Conservation (phyloP, 2,797 vertebrate species). For the Xiphophorus birchmanni region DNA sequence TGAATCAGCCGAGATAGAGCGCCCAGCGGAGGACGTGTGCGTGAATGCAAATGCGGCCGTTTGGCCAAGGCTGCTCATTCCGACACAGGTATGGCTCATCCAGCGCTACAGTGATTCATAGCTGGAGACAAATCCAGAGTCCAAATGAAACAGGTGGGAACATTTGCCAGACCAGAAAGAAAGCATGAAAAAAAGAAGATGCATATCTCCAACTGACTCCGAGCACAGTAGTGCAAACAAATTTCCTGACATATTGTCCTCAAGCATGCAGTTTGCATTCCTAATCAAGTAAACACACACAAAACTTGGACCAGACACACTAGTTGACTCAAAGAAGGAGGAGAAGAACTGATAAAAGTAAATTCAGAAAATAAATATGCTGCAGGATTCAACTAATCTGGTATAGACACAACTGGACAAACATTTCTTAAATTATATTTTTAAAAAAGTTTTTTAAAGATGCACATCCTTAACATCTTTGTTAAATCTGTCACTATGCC, state of each 20-base stretch:
- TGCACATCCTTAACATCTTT: neutral
- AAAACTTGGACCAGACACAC: neutral
- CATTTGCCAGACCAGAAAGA: constrained; percentile 3
- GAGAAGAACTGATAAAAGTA: neutral
- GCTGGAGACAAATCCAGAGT: constrained; percentile 19
- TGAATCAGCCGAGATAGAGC: constrained; percentile 64
- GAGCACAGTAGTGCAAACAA: neutral
- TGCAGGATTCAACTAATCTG: neutral
- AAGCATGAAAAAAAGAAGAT: constrained; percentile 2
- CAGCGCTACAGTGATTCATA: constrained; percentile 24
- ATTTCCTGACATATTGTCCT: neutral
- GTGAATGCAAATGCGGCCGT: constrained; percentile 72
- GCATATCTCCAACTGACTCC: neutral
- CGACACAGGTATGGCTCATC: constrained; percentile 47
- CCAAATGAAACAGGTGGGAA: constrained; percentile 26
- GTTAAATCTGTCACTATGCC: too few relatives aligned
- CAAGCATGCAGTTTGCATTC: neutral
- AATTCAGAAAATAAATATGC: neutral
- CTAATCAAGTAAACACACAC: neutral
- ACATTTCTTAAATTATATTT: neutral
- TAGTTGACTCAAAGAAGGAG: neutral
- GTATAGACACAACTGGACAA: neutral
- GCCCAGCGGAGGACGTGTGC: constrained; percentile 61
- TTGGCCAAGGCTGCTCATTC: constrained; percentile 56
- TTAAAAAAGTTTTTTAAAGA: neutral